Conservation (phyloP, 2,797 vertebrate species). For the Chromobotia macracanthus region DNA sequence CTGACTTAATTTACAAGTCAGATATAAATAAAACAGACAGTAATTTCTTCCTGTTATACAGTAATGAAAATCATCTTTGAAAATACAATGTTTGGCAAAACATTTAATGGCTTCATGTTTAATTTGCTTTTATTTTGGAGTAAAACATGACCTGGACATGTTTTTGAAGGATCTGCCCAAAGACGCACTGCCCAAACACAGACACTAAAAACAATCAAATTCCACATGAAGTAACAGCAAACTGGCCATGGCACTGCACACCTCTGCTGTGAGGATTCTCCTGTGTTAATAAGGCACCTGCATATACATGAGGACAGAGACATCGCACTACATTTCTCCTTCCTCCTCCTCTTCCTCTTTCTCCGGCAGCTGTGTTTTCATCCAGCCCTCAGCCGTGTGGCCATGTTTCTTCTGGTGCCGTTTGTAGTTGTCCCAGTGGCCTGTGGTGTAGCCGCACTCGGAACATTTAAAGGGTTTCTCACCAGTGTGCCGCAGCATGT, state of each 20-base stretch:
- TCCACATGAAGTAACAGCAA: not conserved
- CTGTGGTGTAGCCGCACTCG: conserved; percentile 90
- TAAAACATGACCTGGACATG: not conserved
- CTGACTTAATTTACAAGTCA: no score
- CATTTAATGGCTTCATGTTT: no score
- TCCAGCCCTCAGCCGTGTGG: conserved; percentile 82
- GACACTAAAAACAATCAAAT: conserved; percentile 29
- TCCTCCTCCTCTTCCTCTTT: conserved; percentile 63
- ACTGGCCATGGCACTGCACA: conserved; percentile 1
- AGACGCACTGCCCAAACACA: conserved; percentile 9
- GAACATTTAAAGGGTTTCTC: conserved; percentile 92
- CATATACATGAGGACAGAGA: conserved; percentile 41
- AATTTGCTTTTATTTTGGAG: no score
- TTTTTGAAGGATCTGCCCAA: conserved; percentile 2
- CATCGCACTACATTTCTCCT: conserved; percentile 43
- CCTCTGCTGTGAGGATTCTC: conserved; percentile 11
- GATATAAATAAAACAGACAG: no score
- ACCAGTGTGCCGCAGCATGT: conserved; percentile 93
- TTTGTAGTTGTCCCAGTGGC: conserved; percentile 99
- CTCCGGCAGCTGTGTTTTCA: conserved; percentile 69
- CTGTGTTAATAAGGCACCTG: conserved; percentile 51
- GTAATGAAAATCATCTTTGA: no score
- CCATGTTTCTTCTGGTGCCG: conserved; percentile 96
- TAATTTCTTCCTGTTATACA: no score
- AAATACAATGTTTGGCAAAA: no score